Percentiles rank a stretch among this genome's conserved stretches.
Conservation (phyloP, 1,140 invertebrate species). For the Galleria mellonella region DNA sequence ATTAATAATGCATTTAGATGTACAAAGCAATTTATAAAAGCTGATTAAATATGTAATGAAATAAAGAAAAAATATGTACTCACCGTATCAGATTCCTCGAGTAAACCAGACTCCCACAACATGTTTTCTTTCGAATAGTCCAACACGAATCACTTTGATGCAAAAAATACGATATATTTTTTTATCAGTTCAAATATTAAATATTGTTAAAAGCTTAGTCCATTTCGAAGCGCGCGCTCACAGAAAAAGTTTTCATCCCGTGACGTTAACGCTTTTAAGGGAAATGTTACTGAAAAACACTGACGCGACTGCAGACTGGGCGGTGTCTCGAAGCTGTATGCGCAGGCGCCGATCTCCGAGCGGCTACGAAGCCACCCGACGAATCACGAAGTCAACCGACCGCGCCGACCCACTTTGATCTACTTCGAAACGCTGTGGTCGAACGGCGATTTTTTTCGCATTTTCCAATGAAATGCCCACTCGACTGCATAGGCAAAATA, state of each 20-base stretch:
- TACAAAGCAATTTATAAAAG: slow-evolving; percentile 4
- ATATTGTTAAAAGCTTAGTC: slow-evolving; percentile 37
- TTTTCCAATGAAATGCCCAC: slow-evolving; percentile 62
- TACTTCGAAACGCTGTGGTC: slow-evolving; percentile 55
- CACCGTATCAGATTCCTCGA: slow-evolving; percentile 59
- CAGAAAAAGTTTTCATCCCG: slow-evolving; percentile 38
- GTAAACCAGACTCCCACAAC: slow-evolving; percentile 60
- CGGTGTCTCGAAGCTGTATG: slow-evolving; percentile 48
- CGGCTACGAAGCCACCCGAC: slow-evolving; percentile 40
- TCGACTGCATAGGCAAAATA: slow-evolving; percentile 24
- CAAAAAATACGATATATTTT: slow-evolving; percentile 3
- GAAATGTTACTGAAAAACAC: slow-evolving; percentile 13
- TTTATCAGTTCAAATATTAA: slow-evolving; percentile 8
- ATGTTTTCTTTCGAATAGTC: slow-evolving; percentile 49
- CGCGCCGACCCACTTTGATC: slow-evolving; percentile 58
- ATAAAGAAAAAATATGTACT: slow-evolving; percentile 25
- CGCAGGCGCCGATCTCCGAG: slow-evolving; percentile 40
- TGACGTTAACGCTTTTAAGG: slow-evolving; percentile 20
- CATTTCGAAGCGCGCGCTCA: slow-evolving; percentile 35
- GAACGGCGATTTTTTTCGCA: slow-evolving; percentile 55
- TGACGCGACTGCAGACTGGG: slow-evolving; percentile 39
- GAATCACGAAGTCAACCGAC: slow-evolving; percentile 37
- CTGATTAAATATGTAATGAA: slow-evolving; percentile 13
- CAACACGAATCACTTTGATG: slow-evolving; percentile 35
- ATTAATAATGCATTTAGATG: slow-evolving; percentile 18